Conservation (phyloP, 2,113 vertebrate species). For the Columba livia region DNA sequence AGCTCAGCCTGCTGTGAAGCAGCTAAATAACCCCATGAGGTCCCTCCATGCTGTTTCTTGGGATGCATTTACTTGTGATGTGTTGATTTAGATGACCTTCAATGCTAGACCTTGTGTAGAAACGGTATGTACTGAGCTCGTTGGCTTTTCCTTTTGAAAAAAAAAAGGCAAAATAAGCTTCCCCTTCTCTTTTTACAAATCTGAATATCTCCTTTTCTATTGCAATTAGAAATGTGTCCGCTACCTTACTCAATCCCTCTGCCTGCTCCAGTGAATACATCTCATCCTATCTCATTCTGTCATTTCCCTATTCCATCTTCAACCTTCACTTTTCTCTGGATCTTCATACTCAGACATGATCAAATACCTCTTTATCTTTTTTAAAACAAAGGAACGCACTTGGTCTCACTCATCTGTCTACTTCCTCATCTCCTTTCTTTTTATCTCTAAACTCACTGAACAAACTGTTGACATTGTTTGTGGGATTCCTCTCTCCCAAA, state of each 20-base stretch:
- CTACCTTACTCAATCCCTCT: neutral
- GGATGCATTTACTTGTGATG: neutral
- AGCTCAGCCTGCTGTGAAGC: conserved; percentile 13
- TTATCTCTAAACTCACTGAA: neutral
- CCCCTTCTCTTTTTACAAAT: neutral
- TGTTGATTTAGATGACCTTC: conserved; percentile 4
- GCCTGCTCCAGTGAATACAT: neutral
- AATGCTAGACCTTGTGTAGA: neutral
- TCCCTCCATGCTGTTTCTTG: neutral
- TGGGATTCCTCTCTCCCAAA: neutral
- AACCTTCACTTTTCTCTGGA: neutral
- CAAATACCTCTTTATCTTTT: neutral
- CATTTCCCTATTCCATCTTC: neutral
- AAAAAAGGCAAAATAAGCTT: neutral
- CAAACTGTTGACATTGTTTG: neutral
- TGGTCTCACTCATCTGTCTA: neutral
- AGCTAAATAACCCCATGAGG: neutral
- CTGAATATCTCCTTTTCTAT: neutral
- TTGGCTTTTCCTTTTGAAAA: neutral
- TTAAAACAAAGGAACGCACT: neutral
- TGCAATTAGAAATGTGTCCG: neutral
- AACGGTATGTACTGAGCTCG: neutral
- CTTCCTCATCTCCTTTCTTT: neutral
- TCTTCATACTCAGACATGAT: neutral
- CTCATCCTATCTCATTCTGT: neutral